Conservation (phyloP, 1,140 invertebrate species). For the Drosophila pectinifera region DNA sequence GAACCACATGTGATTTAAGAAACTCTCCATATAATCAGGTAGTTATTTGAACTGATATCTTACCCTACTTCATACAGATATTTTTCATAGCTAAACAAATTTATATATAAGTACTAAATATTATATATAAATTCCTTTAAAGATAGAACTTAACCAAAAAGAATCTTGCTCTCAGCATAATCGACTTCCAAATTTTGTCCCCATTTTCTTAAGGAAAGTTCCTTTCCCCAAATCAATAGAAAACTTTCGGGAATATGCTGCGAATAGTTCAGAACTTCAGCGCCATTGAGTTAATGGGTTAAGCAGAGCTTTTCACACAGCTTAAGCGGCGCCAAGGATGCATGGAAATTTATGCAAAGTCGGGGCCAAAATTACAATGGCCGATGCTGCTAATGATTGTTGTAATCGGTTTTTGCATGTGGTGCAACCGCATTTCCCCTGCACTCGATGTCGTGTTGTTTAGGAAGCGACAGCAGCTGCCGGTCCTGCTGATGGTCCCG, state of each 20-base stretch:
- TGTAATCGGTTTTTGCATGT: constrained; percentile 67
- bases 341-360: constrained; percentile 51
- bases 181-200: background rate
- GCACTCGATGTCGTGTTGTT: constrained; percentile 61
- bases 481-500: constrained; percentile 10
- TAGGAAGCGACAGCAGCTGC: constrained; percentile 52
- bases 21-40: no score
- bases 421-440: constrained; percentile 19
- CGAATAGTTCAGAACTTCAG: constrained; percentile 30
- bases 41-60: no score
- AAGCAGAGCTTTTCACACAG: constrained; percentile 40
- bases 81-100: no score
- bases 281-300: constrained; percentile 43
- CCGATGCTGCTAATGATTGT: constrained; percentile 67
- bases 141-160: background rate
- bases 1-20: no score
- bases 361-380: constrained; percentile 41
- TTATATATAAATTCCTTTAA: background rate
- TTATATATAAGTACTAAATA: no score
- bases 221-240: constrained; percentile 27
- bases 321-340: constrained; percentile 37
- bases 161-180: background rate
- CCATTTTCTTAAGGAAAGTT: constrained; percentile 11
- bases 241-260: constrained; percentile 21
- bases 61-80: background rate